Evolutionary conservation across 1,140 invertebrate species (phyloP).

Genomic region (Drosophila bipectinata): DNA sequence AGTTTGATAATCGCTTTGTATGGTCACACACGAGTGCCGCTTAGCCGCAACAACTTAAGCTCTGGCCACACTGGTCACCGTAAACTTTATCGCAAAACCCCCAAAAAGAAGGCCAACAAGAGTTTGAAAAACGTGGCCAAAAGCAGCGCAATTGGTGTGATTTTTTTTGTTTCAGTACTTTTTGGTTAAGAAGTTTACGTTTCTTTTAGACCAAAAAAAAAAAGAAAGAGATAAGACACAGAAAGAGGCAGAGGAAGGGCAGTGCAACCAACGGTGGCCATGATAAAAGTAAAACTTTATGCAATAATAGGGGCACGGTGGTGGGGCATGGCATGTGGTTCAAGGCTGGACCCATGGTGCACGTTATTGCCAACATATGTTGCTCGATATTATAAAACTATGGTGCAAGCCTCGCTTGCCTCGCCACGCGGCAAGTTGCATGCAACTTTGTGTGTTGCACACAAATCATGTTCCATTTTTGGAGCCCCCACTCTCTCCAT

Average conservation of each 20-base stretch:
- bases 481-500: constrained; percentile 1
- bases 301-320: constrained; percentile 57
- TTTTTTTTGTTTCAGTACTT: constrained; percentile 51
- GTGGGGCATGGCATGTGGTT: constrained; percentile 10
- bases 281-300: constrained; percentile 77
- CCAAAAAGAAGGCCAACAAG: neutral
- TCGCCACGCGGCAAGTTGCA: constrained; percentile 37
- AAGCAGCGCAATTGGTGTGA: constrained; percentile 34
- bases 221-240: constrained; percentile 6
- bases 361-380: constrained; percentile 76
- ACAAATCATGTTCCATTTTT: constrained; percentile 48
- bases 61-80: constrained; percentile 30
- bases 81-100: constrained; percentile 17
- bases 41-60: constrained; percentile 33
- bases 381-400: constrained; percentile 68
- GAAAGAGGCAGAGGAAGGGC: neutral
- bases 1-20: constrained; percentile 49
- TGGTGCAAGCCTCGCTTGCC: constrained; percentile 10
- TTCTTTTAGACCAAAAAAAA: neutral
- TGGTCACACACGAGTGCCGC: constrained; percentile 39
- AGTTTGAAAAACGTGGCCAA: constrained; percentile 23
- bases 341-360: constrained; percentile 36
- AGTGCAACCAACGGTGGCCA: constrained; percentile 23
- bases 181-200: constrained; percentile 61
- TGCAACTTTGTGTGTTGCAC: constrained; percentile 43